Base-by-base conservation (phyloP, 2,888 invertebrate species). In the Drosophila setosimentum region DNA sequence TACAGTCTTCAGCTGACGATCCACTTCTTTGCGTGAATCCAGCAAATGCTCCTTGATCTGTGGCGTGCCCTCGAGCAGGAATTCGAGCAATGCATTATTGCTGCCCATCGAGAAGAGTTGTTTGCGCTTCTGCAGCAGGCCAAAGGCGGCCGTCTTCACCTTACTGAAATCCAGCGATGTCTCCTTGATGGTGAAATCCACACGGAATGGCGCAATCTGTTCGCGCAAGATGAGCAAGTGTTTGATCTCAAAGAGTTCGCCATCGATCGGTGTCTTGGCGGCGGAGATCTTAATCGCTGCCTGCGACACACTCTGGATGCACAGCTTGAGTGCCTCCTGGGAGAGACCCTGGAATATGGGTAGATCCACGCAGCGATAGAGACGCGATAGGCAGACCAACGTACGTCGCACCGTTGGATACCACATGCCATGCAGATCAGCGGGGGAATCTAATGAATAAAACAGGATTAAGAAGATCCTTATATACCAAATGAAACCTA, bases 361-460 rank as follows among this genome's bases (percentile, higher is more conserved):
- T 79, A 96, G 96, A 93, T 99, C 99, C 13, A 99, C 95, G 91
- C 99, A 99, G 59, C 99, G 95, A 79, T 93, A 93, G 0, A 98
- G 94, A 72, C 99, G 96, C 0, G 99, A 99, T 5, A 99, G 94
- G 75, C 99, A 99, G 27, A 99, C 98, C 24, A 99, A 93, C 0
- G 99, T 99, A 51, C 99, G 94, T 24, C 99, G 95, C 0, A 99
- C 99, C 0, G 98, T 99, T 0, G 99, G 99, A 93, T 99, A 99
- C 99, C 99, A 99, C 98, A 99, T 98, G 32, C 99, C 99, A 93
- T 99, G 99, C 37, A 99, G 94, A 94, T 99, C 99, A 0, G 99
- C 98, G 0, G 98, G 98, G 0, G 98, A 97, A 91, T 96, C 96
- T 92, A 93, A 1, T 4, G 6, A 10, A 63, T 18, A 0, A 29